Evolutionary conservation across 2,113 vertebrate species (phyloP).

Genomic region (Abramis brama): DNA sequence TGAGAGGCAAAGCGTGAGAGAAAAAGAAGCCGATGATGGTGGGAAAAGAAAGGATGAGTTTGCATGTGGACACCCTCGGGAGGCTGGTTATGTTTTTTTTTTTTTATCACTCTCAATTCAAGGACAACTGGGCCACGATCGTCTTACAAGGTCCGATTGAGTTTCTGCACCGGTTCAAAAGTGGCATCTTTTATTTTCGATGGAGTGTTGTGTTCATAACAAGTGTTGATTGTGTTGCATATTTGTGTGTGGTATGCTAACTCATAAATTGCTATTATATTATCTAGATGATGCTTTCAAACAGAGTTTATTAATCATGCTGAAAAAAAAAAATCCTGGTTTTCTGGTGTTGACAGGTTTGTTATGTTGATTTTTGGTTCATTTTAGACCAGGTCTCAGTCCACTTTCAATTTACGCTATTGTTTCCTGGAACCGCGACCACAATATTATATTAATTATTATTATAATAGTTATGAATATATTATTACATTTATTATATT

Average conservation of each 20-base stretch:
- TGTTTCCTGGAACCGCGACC: neutral
- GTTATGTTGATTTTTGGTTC: neutral
- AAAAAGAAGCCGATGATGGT: conserved; percentile 15
- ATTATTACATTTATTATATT: too few relatives aligned
- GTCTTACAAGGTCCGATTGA: conserved; percentile 14
- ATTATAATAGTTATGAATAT: neutral
- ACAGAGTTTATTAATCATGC: neutral
- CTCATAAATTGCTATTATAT: neutral
- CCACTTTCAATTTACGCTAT: neutral
- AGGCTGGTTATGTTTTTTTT: neutral
- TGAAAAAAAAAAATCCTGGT: neutral
- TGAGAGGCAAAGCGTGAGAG: conserved; percentile 16
- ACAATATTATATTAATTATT: neutral
- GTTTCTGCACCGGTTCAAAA: conserved; percentile 17
- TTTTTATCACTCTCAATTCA: neutral
- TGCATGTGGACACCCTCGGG: neutral
- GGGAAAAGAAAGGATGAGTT: conserved; percentile 39
- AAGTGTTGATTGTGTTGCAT: neutral
- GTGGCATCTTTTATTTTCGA: conserved; percentile 3
- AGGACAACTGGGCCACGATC: conserved; percentile 1
- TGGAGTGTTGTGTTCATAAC: neutral
- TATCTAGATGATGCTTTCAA: conserved; percentile 1
- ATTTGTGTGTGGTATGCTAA: neutral
- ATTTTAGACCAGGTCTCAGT: neutral
- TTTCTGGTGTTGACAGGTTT: neutral